Evolutionary conservation across 2,797 vertebrate species (phyloP).

Genomic region (Buceros bicornis): DNA sequence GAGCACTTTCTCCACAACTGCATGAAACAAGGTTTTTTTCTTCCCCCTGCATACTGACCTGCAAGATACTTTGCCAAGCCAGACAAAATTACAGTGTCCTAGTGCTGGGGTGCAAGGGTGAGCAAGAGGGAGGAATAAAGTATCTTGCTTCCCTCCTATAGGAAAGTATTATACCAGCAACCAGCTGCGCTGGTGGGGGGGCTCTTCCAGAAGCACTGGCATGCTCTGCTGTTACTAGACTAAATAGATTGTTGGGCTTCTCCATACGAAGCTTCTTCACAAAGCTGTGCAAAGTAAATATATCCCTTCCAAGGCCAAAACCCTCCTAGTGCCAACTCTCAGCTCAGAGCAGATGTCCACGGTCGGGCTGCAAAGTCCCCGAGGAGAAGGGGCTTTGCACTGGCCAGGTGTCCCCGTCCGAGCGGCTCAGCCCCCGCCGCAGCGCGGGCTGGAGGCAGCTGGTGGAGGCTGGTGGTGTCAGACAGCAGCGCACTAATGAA

Average conservation of each 20-base stretch:
- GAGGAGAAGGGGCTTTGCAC: not conserved
- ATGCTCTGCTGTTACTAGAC: slow-evolving; percentile 37
- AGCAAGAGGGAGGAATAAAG: not conserved
- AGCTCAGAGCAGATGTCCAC: slow-evolving; percentile 38
- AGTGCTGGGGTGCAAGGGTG: not conserved
- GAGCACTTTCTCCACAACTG: not conserved
- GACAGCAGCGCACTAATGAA: slow-evolving; percentile 8
- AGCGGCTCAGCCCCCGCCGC: not conserved
- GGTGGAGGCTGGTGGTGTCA: slow-evolving; percentile 26
- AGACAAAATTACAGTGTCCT: not conserved
- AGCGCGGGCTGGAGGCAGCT: slow-evolving; percentile 32
- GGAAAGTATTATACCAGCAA: not conserved
- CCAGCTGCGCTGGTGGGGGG: not conserved
- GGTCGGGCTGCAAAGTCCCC: not conserved
- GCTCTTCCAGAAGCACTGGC: slow-evolving; percentile 5
- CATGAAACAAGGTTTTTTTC: not conserved
- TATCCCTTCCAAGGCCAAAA: slow-evolving; percentile 9
- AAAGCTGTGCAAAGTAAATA: slow-evolving; percentile 5
- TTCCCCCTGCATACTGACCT: not conserved
- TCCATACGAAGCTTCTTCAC: not conserved
- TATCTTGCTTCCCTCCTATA: not conserved
- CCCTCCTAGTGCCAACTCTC: not conserved
- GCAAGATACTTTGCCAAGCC: not conserved
- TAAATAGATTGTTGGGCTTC: slow-evolving; percentile 16
- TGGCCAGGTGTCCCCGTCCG: slow-evolving; percentile 58